phyloP scores from a whole-genome alignment of 2,113 vertebrate species.

The Hepsetus odoe region DNA sequence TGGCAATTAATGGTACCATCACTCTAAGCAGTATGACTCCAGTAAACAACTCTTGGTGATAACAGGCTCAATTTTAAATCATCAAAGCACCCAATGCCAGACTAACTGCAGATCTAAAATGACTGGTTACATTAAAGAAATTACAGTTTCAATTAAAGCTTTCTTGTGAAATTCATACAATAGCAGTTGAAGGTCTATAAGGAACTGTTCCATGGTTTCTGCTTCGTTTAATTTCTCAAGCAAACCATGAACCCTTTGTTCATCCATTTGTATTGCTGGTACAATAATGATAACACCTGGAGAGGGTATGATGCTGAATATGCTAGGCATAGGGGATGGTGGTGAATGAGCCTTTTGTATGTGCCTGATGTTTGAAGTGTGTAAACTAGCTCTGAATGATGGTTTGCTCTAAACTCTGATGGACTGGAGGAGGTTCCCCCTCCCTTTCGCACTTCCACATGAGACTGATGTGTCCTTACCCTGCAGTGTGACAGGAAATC shows the following conservation, averaged over 20 bases:
- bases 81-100: neutral
- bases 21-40: neutral
- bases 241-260: slow-evolving; percentile 20
- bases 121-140: neutral
- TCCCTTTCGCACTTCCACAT: slow-evolving; percentile 6
- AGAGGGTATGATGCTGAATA: neutral
- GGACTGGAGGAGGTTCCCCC: neutral
- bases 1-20: neutral
- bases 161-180: neutral
- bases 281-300: neutral
- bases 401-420: slow-evolving; percentile 1
- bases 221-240: slow-evolving; percentile 23
- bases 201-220: neutral
- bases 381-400: slow-evolving; percentile 1
- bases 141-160: neutral
- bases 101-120: neutral
- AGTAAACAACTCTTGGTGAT: neutral
- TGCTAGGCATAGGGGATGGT: neutral
- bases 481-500: slow-evolving; percentile 42
- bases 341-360: neutral
- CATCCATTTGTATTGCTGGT: slow-evolving; percentile 14
- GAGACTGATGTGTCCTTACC: slow-evolving; percentile 32
- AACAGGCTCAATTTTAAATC: slow-evolving; percentile 2
- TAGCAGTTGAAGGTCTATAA: neutral
- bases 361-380: slow-evolving; percentile 8